These are phyloP conservation scores for Dermochelys coriacea DNA, from an alignment of 2,797 vertebrate species.

Conservation along the genomic window DNA sequence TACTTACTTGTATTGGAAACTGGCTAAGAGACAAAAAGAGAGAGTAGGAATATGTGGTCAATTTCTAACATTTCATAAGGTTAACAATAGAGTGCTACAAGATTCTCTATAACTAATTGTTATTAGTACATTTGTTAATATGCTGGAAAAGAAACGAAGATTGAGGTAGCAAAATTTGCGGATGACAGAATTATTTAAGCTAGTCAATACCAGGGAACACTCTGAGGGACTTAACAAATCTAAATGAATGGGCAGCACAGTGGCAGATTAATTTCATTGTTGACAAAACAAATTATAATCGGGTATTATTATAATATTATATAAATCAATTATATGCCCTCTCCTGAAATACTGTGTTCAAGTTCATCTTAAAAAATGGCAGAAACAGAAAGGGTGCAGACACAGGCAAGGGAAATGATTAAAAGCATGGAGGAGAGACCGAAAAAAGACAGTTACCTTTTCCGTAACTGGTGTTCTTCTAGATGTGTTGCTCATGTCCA, in stretches of 20 bases:
- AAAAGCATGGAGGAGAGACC: neutral
- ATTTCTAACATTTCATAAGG: neutral
- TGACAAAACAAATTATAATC: neutral
- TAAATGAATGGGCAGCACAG: neutral
- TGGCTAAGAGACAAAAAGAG: neutral
- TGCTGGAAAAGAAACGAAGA: neutral
- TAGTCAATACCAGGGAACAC: neutral
- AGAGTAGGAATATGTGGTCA: neutral
- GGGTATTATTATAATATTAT: neutral
- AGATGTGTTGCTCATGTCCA: no score
- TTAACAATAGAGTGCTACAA: neutral
- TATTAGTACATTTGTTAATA: neutral
- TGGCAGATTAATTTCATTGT: neutral
- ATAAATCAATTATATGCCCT: neutral
- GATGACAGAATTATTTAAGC: neutral
- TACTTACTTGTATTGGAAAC: neutral
- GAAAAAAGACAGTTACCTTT: neutral
- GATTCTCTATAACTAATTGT: neutral
- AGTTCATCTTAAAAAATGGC: neutral
- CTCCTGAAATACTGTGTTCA: neutral
- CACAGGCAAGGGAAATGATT: accelerated
- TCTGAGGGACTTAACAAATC: neutral
- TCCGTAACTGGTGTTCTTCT: no score
- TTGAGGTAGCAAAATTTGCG: neutral
- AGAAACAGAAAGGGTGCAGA: neutral